phyloP scores from a whole-genome alignment of 2,888 invertebrate species.

The Heliconius hortense region DNA sequence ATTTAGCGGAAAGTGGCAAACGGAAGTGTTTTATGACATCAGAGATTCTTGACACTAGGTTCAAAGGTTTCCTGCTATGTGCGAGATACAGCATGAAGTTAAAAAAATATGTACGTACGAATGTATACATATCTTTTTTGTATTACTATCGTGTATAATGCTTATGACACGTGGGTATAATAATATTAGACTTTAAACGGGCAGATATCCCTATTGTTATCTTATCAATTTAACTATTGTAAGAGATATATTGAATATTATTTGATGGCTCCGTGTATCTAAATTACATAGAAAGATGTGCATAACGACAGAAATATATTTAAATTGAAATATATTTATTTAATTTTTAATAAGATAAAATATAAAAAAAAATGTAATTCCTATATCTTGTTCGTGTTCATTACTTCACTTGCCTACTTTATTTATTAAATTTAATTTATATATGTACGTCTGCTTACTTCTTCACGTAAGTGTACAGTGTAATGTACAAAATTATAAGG shows the following conservation, averaged over 20 bases:
- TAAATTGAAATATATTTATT: no score
- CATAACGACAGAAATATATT: no score
- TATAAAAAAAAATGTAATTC: neutral
- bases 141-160: neutral
- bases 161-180: neutral
- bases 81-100: no score
- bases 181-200: slow-evolving; percentile 3
- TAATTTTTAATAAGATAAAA: no score
- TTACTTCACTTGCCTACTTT: neutral
- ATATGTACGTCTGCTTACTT: neutral
- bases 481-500: neutral
- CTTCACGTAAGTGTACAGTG: neutral
- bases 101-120: neutral
- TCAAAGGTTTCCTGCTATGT: no score
- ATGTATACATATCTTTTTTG: neutral
- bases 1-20: no score
- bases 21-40: no score
- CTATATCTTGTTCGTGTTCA: neutral
- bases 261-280: neutral
- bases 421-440: neutral
- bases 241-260: neutral
- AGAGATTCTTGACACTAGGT: no score
- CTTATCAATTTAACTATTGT: slow-evolving; percentile 5
- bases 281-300: no score
- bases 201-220: neutral